A percentile compares a stretch with the other conserved stretches of the same genome.
phyloP scores from a whole-genome alignment of 2,113 vertebrate genomes.

The Centropus unirufus region DNA sequence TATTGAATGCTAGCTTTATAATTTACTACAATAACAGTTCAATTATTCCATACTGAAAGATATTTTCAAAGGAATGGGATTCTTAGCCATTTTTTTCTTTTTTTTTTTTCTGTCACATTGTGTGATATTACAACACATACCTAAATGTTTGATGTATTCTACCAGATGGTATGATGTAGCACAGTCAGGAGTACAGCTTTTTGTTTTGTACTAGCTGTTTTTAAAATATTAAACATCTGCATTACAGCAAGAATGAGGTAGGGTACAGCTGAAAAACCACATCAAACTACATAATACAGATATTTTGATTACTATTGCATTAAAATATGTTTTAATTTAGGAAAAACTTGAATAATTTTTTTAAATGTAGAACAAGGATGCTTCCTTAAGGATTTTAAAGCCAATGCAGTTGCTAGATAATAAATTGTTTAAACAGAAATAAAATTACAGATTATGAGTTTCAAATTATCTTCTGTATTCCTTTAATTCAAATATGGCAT shows the following conservation, averaged over 20 bases:
- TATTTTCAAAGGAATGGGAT: background rate
- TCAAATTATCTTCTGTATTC: background rate
- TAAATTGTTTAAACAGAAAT: background rate
- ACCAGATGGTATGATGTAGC: background rate
- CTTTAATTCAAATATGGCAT: background rate
- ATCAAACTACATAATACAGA: background rate
- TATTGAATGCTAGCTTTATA: background rate
- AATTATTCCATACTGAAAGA: background rate
- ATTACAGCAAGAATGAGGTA: background rate
- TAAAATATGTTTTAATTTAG: background rate
- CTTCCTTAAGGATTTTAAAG: background rate
- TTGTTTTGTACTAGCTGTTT: background rate
- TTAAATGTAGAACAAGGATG: background rate
- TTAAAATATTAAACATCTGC: background rate
- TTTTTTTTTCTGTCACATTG: background rate
- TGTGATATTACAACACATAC: background rate
- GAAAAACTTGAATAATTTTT: background rate
- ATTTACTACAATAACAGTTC: background rate
- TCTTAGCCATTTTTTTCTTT: background rate
- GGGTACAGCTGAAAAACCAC: background rate
- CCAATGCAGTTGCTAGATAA: background rate
- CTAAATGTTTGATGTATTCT: constrained; percentile 2
- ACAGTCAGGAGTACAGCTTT: background rate
- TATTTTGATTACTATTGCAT: background rate
- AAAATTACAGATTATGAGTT: background rate